phyloP scores from a whole-genome alignment of 2,888 invertebrate species.

The Lasiommata megera region DNA sequence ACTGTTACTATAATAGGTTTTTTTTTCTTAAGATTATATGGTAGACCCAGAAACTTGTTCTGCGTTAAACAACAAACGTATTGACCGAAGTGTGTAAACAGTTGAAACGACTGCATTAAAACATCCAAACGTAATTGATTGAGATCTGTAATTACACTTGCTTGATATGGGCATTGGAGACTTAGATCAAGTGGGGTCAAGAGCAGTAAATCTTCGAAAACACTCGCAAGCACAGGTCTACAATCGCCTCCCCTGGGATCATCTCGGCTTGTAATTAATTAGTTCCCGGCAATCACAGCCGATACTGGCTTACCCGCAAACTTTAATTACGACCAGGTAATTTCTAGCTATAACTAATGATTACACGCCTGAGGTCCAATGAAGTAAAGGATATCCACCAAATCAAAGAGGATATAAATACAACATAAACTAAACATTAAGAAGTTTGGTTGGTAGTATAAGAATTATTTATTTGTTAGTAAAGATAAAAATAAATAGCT shows the following conservation, averaged over 20 bases:
- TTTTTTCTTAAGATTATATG: not conserved
- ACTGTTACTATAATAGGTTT: not conserved
- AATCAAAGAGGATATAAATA: too few relatives aligned
- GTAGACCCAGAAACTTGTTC: too few relatives aligned
- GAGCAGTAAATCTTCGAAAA: slow-evolving; percentile 60
- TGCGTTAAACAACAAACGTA: too few relatives aligned
- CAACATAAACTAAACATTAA: too few relatives aligned
- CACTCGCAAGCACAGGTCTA: slow-evolving; percentile 40
- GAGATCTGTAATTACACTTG: slow-evolving; percentile 41
- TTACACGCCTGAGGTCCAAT: not conserved
- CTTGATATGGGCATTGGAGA: slow-evolving; percentile 36
- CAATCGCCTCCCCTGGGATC: slow-evolving; percentile 49
- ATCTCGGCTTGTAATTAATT: slow-evolving; percentile 60
- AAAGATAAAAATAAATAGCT: too few relatives aligned
- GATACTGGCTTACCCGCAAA: slow-evolving; percentile 56
- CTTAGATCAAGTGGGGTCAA: slow-evolving; percentile 61
- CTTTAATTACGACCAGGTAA: slow-evolving; percentile 55
- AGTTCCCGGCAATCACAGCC: slow-evolving; percentile 58
- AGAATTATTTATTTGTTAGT: too few relatives aligned
- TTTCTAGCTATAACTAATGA: slow-evolving; percentile 26
- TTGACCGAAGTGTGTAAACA: not conserved
- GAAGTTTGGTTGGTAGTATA: too few relatives aligned
- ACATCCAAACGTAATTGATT: slow-evolving; percentile 38
- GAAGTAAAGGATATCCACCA: not conserved
- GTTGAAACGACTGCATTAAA: not conserved